Evolutionary conservation across 2,888 invertebrate genomes (phyloP), one percentile per base, ranked within the genome.

Genomic region (Macrophya alboannulata): DNA sequence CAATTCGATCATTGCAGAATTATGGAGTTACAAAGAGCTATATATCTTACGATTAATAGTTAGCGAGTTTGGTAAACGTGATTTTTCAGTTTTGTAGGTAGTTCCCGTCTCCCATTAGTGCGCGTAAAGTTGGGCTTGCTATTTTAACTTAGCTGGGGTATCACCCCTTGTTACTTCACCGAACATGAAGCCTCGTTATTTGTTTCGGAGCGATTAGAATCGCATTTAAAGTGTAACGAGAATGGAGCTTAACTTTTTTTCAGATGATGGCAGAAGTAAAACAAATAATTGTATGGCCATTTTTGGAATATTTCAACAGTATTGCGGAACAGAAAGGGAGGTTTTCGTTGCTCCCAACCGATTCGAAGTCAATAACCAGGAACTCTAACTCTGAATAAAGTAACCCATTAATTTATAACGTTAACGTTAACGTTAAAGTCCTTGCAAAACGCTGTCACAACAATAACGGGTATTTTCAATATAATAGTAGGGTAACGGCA

Each of bases 181-280:
- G 71, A 71, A 71, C 37, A n/a, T 71, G 40, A 17, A 71, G 40
- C 40, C 71, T 71, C 40, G 40, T 71, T 71, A 71, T 71, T 71
- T 71, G 71, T 71, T 71, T 43, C 71, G 31, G 31, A 71, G 71
- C 17, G 37, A 71, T 71, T 71, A 71, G 43, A 71, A 71, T 71
- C 71, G 17, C 71, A 40, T 71, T 40, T 6, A 37, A 71, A 71
- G 71, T 71, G n/a, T 71, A 71, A 37, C 71, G n/a, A 40, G 71
- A 71, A 40, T n/a, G 40, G 71, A 71, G 40, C 71, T 40, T 40
- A 43, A 71, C 71, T 71, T 71, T 31, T 71, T 43, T 37, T 62
- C n/a, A 62, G 62, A 62, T 25, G 21, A 21, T 62, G 25, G 10
- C 62, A 21, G 62, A 62, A 25, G 62, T 8, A 25, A 59, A 21